Conservation (phyloP, 2,888 invertebrate species). For the Drosophila phalerata region DNA sequence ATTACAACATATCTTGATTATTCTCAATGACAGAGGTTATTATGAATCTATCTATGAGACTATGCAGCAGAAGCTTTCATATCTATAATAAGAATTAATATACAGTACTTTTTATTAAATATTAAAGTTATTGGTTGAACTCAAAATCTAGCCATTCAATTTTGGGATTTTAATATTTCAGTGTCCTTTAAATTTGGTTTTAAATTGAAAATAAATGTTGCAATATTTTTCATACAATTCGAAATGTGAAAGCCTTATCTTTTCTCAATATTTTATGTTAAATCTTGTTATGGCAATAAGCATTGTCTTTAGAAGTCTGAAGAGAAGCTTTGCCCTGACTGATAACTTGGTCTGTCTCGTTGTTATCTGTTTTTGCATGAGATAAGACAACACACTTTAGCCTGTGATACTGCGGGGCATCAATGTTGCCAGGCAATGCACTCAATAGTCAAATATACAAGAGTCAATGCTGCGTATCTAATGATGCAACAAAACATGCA, state of each 20-base stretch:
- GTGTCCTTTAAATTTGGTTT: background rate
- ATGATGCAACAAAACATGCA: conserved; percentile 35
- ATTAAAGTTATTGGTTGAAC: too few relatives aligned
- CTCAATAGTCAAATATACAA: conserved; percentile 17
- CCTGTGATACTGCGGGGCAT: conserved; percentile 6
- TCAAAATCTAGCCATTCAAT: too few relatives aligned
- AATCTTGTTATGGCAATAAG: background rate
- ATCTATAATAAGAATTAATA: too few relatives aligned
- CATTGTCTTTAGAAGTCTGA: background rate
- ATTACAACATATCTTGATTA: background rate
- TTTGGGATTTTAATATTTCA: too few relatives aligned
- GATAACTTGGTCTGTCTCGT: background rate
- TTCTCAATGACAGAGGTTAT: too few relatives aligned
- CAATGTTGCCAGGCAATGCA: conserved; percentile 6
- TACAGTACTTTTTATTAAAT: too few relatives aligned
- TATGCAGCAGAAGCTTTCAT: too few relatives aligned
- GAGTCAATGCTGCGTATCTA: conserved; percentile 28
- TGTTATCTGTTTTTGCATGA: conserved; percentile 1
- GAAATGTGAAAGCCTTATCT: background rate
- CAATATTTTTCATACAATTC: background rate
- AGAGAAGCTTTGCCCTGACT: background rate
- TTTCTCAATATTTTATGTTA: background rate
- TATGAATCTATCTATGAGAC: background rate
- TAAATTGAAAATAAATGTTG: background rate
- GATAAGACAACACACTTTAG: conserved; percentile 6